Evolutionary conservation across 2,113 vertebrate genomes (phyloP).

Genomic region (Caretta caretta): DNA sequence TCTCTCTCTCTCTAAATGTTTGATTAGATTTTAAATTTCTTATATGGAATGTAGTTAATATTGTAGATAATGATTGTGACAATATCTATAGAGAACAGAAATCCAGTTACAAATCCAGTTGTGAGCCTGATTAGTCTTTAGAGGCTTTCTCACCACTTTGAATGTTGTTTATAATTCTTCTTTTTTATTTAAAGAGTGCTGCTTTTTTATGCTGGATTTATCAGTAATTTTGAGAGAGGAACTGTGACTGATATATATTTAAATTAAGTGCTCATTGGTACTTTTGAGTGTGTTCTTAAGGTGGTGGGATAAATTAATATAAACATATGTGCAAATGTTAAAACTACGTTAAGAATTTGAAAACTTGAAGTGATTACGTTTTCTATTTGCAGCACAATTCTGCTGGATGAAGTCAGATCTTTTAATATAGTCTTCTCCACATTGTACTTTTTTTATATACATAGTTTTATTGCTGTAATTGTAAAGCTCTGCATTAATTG

Average conservation of each 20-base stretch:
- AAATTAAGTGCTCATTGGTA: background rate
- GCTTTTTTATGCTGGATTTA: background rate
- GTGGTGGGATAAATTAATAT: background rate
- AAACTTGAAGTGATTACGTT: background rate
- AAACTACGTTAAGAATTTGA: background rate
- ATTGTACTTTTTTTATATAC: background rate
- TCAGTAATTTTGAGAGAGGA: background rate
- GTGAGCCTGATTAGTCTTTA: conserved; percentile 4
- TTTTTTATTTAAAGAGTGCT: background rate
- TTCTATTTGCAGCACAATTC: background rate
- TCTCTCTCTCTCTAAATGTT: background rate
- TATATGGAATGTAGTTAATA: background rate
- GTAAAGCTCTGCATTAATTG: background rate
- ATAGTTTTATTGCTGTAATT: background rate
- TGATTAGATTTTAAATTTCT: background rate
- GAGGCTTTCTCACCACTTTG: background rate
- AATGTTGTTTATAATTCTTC: background rate
- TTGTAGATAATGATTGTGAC: background rate
- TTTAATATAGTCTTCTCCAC: background rate
- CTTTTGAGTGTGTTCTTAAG: accelerated
- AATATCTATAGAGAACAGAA: background rate
- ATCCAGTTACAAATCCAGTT: background rate
- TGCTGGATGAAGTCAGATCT: background rate
- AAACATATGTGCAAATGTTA: background rate
- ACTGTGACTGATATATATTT: background rate